Percentiles rank a stretch among this genome's conserved stretches.
Evolutionary conservation across 2,113 vertebrate genomes (phyloP).

Genomic region (Ondatra zibethicus): DNA sequence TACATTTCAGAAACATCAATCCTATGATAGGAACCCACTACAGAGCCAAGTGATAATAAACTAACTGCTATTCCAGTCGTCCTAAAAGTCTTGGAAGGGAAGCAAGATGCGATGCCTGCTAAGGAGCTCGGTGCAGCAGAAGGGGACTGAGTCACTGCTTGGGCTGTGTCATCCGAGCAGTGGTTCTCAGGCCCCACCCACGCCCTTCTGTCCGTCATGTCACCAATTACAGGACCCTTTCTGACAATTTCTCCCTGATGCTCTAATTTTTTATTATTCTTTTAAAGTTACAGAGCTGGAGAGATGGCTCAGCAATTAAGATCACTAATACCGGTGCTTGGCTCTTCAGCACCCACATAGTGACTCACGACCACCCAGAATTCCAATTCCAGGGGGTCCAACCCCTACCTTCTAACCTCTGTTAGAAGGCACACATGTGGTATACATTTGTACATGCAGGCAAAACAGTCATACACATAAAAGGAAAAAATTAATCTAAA

Average conservation of each 20-base stretch:
- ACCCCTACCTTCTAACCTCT: background rate
- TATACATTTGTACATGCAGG: background rate
- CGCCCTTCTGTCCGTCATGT: background rate
- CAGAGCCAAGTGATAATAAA: conserved; percentile 10
- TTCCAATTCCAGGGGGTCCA: background rate
- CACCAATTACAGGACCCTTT: background rate
- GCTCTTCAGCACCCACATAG: background rate
- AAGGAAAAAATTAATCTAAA: background rate
- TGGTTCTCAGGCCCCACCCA: background rate
- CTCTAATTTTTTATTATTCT: background rate
- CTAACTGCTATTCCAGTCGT: background rate
- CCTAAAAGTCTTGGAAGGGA: background rate
- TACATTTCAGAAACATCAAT: conserved; percentile 23
- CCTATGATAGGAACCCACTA: background rate
- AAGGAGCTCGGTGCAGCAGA: background rate
- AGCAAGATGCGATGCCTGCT: background rate
- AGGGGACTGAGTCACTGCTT: background rate
- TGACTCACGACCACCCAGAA: background rate
- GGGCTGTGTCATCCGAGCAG: background rate
- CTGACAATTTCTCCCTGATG: background rate
- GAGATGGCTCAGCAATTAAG: background rate
- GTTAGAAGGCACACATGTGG: background rate
- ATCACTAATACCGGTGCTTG: background rate
- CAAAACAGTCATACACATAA: background rate
- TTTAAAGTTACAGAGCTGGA: background rate